Evolutionary conservation across 1,140 invertebrate genomes (phyloP).

Genomic region (Pseudomyrmex gracilis): DNA sequence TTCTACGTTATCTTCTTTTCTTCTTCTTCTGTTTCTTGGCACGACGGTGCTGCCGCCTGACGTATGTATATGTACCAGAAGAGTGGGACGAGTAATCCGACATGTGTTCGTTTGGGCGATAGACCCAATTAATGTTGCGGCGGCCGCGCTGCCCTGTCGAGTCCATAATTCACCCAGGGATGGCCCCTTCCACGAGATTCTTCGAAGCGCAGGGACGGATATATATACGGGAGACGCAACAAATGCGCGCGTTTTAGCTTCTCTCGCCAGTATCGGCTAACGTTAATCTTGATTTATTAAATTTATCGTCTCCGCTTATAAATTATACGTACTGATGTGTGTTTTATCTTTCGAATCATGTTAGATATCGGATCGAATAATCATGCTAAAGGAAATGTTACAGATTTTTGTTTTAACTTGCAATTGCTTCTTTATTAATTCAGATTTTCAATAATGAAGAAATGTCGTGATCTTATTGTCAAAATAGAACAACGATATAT

Average conservation of each 20-base stretch:
- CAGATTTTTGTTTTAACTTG: too few relatives aligned
- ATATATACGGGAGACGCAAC: constrained; percentile 33
- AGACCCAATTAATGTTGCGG: constrained; percentile 80
- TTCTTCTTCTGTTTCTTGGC: constrained; percentile 29
- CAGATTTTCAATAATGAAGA: too few relatives aligned
- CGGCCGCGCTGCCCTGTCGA: constrained; percentile 71
- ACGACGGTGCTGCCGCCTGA: constrained; percentile 63
- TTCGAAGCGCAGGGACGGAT: constrained; percentile 51
- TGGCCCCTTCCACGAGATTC: constrained; percentile 66
- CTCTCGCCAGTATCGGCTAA: constrained; percentile 9
- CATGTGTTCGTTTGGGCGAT: constrained; percentile 81
- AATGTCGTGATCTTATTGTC: too few relatives aligned
- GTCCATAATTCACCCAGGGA: constrained; percentile 75
- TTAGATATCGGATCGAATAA: not conserved
- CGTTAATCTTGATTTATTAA: not conserved
- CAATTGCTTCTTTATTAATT: too few relatives aligned
- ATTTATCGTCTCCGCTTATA: not conserved
- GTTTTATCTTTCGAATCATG: not conserved
- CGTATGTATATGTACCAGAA: constrained; percentile 70
- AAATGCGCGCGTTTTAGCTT: constrained; percentile 8
- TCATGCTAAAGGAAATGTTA: too few relatives aligned
- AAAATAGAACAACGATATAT: too few relatives aligned
- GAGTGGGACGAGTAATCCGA: constrained; percentile 77
- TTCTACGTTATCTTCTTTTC: constrained; percentile 12
- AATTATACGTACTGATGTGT: not conserved